phyloP scores from a whole-genome alignment of 2,797 vertebrate species.

The Chaunax sp. region DNA sequence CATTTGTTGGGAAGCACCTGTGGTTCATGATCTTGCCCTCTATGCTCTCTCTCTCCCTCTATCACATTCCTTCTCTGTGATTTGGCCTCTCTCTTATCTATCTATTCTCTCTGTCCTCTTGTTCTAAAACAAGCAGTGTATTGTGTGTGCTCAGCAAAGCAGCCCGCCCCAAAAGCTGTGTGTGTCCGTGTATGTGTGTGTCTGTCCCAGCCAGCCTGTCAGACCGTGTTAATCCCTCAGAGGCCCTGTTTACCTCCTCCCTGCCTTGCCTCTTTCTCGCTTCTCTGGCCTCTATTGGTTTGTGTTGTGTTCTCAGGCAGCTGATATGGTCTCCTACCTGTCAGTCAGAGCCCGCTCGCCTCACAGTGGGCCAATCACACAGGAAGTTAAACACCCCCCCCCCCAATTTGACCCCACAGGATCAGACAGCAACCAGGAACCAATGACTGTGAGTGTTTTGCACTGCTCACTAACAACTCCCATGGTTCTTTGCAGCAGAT shows the following conservation, averaged over 20 bases:
- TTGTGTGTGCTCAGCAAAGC: constrained; percentile 80
- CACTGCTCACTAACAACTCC: constrained; percentile 45
- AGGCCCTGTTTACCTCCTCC: constrained; percentile 62
- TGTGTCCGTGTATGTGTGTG: constrained; percentile 47
- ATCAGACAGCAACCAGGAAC: constrained; percentile 66
- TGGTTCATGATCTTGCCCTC: constrained; percentile 48
- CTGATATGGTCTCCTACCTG: constrained; percentile 56
- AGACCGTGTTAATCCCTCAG: constrained; percentile 75
- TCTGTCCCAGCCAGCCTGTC: constrained; percentile 73
- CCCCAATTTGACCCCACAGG: constrained; percentile 61
- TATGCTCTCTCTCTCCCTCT: constrained; percentile 18
- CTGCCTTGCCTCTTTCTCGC: constrained; percentile 14
- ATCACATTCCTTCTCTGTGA: constrained; percentile 70
- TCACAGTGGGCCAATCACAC: constrained; percentile 44
- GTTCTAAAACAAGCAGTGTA: constrained; percentile 77
- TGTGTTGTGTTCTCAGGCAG: neutral
- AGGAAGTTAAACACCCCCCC: constrained; percentile 34
- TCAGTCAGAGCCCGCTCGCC: constrained; percentile 33
- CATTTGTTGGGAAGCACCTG: constrained; percentile 62
- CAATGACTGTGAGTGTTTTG: constrained; percentile 55
- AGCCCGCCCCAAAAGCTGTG: constrained; percentile 61
- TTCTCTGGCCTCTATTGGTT: constrained; percentile 40
- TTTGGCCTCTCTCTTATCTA: constrained; percentile 74
- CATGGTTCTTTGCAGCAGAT: constrained; percentile 73
- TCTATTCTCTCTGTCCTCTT: constrained; percentile 70